These are phyloP conservation scores for Byasa hedistus DNA, from an alignment of 2,888 invertebrate species.

Conservation along the genomic window DNA sequence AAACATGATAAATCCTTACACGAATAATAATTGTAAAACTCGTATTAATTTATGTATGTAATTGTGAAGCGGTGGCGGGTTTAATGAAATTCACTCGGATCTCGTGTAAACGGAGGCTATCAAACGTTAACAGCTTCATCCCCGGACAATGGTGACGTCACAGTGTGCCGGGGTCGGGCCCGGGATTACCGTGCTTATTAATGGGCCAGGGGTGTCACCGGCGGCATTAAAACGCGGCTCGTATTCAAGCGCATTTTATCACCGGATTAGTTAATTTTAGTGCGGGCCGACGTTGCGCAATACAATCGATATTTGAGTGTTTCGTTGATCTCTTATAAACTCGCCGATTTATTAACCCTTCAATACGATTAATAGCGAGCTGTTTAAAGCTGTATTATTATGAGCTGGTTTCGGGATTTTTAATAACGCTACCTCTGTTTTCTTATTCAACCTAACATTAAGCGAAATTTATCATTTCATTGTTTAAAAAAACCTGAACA, in stretches of 20 bases:
- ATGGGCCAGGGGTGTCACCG: constrained; percentile 23
- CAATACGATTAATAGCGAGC: constrained; percentile 7
- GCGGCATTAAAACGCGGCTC: constrained; percentile 19
- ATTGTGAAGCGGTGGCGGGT: too few species aligned
- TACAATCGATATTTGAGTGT: constrained; percentile 8
- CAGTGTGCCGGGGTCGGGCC: too few species aligned
- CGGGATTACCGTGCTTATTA: constrained; percentile 26
- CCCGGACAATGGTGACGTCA: constrained; percentile 27
- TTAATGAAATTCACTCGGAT: constrained; percentile 9
- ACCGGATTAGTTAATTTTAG: constrained; percentile 28
- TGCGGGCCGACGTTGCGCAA: constrained; percentile 21
- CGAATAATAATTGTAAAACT: too few species aligned
- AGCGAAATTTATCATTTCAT: too few species aligned
- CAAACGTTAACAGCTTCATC: constrained; percentile 26
- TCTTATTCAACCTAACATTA: too few species aligned
- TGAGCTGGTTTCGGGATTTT: constrained; percentile 1
- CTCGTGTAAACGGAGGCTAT: constrained; percentile 12
- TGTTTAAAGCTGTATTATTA: background rate
- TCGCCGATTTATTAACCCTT: constrained; percentile 13
- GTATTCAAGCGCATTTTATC: constrained; percentile 26
- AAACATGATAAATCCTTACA: too few species aligned
- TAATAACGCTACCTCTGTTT: too few species aligned
- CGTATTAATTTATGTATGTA: too few species aligned
- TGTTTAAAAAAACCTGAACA: too few species aligned
- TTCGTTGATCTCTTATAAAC: constrained; percentile 2